These are phyloP conservation scores for Brachionus sp. DNA, from an alignment of 1,140 invertebrate genomes.

Conservation along the genomic window DNA sequence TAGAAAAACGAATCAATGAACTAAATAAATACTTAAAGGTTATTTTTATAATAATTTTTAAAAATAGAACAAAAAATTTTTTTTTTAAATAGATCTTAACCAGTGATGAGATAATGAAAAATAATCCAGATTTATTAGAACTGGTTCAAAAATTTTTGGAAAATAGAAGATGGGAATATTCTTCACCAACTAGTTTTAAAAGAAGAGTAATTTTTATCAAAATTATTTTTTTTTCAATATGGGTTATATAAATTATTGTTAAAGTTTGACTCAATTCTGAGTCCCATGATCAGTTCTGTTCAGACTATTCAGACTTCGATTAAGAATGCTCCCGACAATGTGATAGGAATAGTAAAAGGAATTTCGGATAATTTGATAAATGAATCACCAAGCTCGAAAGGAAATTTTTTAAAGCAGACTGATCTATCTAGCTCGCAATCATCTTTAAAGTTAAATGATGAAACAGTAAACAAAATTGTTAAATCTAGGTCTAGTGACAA, in stretches of 20 bases:
- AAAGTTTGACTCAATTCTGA: constrained; percentile 64
- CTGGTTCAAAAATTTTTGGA: constrained; percentile 73
- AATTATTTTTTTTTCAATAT: constrained; percentile 51
- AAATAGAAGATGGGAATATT: constrained; percentile 71
- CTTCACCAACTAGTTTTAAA: constrained; percentile 58
- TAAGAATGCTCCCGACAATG: constrained; percentile 77
- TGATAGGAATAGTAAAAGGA: constrained; percentile 58
- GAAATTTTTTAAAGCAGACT: not conserved
- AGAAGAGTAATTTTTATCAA: constrained; percentile 50
- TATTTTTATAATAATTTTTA: not conserved
- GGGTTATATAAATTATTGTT: not conserved
- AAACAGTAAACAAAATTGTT: not conserved
- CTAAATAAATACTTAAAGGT: constrained; percentile 69
- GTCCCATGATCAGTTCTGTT: constrained; percentile 76
- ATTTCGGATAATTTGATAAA: constrained; percentile 27
- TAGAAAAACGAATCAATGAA: constrained; percentile 79
- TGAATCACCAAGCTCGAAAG: not conserved
- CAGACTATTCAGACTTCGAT: constrained; percentile 70
- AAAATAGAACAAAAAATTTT: not conserved
- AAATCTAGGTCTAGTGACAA: not conserved
- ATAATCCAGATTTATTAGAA: constrained; percentile 67
- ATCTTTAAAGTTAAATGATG: not conserved
- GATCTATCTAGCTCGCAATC: not conserved
- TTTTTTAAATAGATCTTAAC: constrained; percentile 65
- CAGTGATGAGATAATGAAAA: constrained; percentile 64